Percentiles rank a stretch among this genome's conserved stretches.
Evolutionary conservation across 1,140 invertebrate genomes (phyloP).

Genomic region (Thalassaphorura encarpata): DNA sequence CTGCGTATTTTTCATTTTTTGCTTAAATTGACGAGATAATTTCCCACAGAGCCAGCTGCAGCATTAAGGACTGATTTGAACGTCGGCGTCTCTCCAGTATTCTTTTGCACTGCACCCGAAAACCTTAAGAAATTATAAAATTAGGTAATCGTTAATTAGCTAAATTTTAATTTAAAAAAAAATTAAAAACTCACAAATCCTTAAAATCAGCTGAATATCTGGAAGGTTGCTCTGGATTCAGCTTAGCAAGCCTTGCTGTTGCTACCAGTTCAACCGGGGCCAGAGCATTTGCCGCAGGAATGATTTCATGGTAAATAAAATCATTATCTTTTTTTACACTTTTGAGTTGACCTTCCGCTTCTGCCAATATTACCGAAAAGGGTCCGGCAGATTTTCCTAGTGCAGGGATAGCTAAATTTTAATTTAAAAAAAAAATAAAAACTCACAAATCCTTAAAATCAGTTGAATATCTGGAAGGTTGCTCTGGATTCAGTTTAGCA

Average conservation of each 20-base stretch:
- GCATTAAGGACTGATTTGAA: no score
- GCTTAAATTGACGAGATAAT: no score
- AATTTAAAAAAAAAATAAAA: no score
- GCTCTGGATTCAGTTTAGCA: slow-evolving; percentile 67
- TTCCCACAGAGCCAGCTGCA: no score
- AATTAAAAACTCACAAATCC: slow-evolving; percentile 44
- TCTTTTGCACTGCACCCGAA: no score
- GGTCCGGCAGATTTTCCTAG: no score
- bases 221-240: slow-evolving; percentile 53
- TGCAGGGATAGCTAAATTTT: no score
- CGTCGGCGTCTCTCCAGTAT: no score
- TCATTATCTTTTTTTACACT: slow-evolving; percentile 92
- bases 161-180: no score
- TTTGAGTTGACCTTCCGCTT: slow-evolving; percentile 58
- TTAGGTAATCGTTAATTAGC: no score
- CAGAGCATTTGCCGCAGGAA: slow-evolving; percentile 73
- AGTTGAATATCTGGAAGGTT: slow-evolving; percentile 54
- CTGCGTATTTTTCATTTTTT: no score
- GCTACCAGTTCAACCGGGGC: slow-evolving; percentile 61
- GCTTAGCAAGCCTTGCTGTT: slow-evolving; percentile 66
- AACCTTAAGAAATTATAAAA: no score
- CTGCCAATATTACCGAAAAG: slow-evolving; percentile 59
- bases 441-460: slow-evolving; percentile 49
- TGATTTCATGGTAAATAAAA: slow-evolving; percentile 93
- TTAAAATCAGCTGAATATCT: slow-evolving; percentile 59